Conservation (phyloP, 2,888 invertebrate species). For the Tenthredo amoena region DNA sequence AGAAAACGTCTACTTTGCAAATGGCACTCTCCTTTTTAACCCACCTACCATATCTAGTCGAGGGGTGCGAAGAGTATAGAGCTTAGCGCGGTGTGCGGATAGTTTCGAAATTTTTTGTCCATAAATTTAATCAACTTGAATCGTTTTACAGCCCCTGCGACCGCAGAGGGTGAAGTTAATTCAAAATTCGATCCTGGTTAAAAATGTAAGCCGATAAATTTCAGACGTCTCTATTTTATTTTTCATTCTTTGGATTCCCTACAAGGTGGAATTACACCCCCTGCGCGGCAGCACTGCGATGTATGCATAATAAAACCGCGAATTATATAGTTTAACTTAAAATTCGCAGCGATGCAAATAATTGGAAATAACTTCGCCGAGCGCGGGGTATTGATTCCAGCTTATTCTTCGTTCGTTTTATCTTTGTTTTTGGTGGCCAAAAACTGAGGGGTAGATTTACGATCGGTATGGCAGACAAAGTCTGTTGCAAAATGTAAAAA, state of each 20-base stretch:
- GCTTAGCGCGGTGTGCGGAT: not conserved
- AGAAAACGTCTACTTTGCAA: not conserved
- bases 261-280: not conserved
- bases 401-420: not conserved
- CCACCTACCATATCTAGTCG: not conserved
- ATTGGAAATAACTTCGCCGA: not conserved
- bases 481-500: slow-evolving; percentile 58
- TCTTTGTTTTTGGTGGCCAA: not conserved
- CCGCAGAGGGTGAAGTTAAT: not conserved
- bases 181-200: not conserved
- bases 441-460: slow-evolving; percentile 16
- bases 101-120: not conserved
- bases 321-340: not conserved
- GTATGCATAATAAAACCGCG: not conserved
- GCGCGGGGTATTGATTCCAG: not conserved
- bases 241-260: not conserved
- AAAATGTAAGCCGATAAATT: not conserved
- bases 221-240: not conserved
- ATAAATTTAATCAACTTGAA: slow-evolving; percentile 38
- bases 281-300: not conserved
- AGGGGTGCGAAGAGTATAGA: not conserved
- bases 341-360: not conserved
- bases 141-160: not conserved
- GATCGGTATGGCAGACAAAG: slow-evolving; percentile 12
- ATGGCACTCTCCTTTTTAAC: not conserved